Evolutionary conservation across 2,113 vertebrate genomes (phyloP), one percentile per base, ranked within the genome.

Genomic region (Ciconia boyciana): DNA sequence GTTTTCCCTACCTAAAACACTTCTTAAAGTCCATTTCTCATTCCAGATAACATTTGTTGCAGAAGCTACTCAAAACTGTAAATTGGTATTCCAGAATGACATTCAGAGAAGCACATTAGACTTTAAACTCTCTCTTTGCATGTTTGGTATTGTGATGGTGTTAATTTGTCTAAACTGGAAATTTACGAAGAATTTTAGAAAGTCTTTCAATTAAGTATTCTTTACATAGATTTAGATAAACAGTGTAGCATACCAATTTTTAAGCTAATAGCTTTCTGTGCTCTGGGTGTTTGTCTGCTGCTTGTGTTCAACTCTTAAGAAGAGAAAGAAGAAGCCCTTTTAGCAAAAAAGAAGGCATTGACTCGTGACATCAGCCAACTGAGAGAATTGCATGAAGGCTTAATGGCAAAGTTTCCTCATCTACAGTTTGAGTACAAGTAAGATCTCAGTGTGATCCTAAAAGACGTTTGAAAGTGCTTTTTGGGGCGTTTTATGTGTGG

Each of bases 391-490:
- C 97, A 98, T 51, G 99, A 99, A 94, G 89, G 95, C 19, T 98
- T 99, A 43, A 95, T 98, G 96, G 98, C 98, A n/a, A 99, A 95
- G 71, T 99, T 99, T 97, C 99, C 99, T 55, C 98, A 98, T 86
- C 98, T 99, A 80, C 98, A 94, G 34, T 99, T 99, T 90, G 98
- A 98, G n/a, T 99, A 99, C 98, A 99, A 83, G 99, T 99, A 98
- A 98, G 85, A 64, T 43, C 62, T 77, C 21, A 3, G 15, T 25
- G 15, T 82, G 22, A 78, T 74, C 32, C 29, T 60, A 44, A 80
- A 81, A 58, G 13, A 49, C 1, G 1, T 51, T 66, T 64, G 18
- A 54, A 84, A 76, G 16, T 69, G 61, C 5, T 44, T 64, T 80
- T 36, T 6, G 15, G 7, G 21, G 16, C 8, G 13, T 72, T 87